Percentiles rank a stretch among this genome's conserved stretches.
Conservation (phyloP, 2,797 vertebrate genomes). For the Spheniscus humboldti region DNA sequence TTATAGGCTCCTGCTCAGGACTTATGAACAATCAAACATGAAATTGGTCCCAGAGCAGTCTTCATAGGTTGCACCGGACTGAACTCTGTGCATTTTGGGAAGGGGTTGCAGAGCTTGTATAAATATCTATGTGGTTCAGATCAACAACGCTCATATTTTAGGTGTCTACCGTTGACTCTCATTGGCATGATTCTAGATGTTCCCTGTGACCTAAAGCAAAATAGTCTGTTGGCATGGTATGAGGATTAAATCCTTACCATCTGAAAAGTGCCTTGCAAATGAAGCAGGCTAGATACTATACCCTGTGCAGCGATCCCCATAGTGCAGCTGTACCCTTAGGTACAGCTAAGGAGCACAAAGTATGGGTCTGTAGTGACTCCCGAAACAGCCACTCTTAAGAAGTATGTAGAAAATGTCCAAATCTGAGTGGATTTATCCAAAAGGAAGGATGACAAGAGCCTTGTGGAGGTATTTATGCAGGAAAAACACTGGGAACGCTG, state of each 20-base stretch:
- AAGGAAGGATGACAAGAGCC: background rate
- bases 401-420: background rate
- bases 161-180: accelerated
- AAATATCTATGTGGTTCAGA: background rate
- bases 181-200: background rate
- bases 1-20: background rate
- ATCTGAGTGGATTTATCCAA: background rate
- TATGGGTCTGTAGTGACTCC: background rate
- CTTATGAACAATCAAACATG: background rate
- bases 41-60: background rate
- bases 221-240: background rate
- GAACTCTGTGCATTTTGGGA: background rate
- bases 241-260: background rate
- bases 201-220: background rate
- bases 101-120: background rate
- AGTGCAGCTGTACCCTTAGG: background rate
- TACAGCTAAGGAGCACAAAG: background rate
- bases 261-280: background rate
- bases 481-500: background rate
- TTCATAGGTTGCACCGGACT: background rate
- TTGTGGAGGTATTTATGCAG: background rate
- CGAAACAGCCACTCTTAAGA: background rate
- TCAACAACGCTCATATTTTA: background rate
- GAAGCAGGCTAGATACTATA: background rate
- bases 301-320: background rate